These are phyloP conservation scores for Euplagia quadripunctaria DNA, from an alignment of 2,888 invertebrate genomes.

Conservation along the genomic window DNA sequence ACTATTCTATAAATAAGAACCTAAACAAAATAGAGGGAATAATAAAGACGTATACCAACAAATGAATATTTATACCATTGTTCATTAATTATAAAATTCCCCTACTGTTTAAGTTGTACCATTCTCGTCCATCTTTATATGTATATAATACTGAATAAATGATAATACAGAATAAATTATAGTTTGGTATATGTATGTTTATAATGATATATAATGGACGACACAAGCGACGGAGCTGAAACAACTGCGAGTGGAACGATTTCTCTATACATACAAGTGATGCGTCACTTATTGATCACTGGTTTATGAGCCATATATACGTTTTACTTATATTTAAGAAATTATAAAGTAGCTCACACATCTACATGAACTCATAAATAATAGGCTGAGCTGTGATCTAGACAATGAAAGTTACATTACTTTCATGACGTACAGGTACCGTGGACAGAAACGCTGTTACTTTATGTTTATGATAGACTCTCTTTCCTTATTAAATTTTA, in stretches of 20 bases:
- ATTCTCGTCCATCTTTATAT: background rate
- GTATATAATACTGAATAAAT: background rate
- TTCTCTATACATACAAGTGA: background rate
- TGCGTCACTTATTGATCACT: background rate
- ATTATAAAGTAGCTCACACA: background rate
- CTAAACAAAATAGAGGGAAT: too few relatives aligned
- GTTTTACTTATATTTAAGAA: background rate
- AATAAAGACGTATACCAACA: background rate
- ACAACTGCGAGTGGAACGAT: background rate
- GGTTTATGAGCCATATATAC: background rate
- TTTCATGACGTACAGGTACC: background rate
- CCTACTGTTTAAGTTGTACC: background rate
- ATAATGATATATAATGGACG: too few relatives aligned
- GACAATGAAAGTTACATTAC: conserved; percentile 5
- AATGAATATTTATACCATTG: background rate
- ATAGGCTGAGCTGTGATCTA: background rate
- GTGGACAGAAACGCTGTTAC: background rate
- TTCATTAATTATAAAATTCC: background rate
- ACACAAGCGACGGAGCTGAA: background rate
- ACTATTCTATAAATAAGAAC: too few relatives aligned
- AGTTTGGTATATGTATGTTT: too few relatives aligned
- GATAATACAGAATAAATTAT: too few relatives aligned
- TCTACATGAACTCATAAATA: background rate
- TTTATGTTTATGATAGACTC: background rate
- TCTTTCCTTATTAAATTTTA: background rate